Evolutionary conservation across 2,113 vertebrate species (phyloP), one percentile per base, ranked within the genome.

Genomic region (Genyomyrus donnyi): DNA sequence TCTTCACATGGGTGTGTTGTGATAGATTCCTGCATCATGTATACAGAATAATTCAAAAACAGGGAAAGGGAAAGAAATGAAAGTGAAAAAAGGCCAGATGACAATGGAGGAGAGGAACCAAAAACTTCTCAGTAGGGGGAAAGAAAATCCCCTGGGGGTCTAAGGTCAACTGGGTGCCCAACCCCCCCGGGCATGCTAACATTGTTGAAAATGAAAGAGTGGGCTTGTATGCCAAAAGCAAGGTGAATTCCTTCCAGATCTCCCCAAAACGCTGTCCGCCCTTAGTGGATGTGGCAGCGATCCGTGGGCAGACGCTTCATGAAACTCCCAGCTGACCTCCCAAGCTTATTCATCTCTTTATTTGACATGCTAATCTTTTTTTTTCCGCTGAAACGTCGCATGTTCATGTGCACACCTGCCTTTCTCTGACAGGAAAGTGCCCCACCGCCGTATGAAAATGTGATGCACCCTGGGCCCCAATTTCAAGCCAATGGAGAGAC

Each of bases 361-460:
- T 77, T 31, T 80, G n/a, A 42, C 35, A 42, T 42, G 31, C 35
- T 5, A 6, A 35, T 7, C 17, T 8, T 7, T 77, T 66, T 66
- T 39, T 19, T 35, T 10, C 35, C 6, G 35, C 4, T 7, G 31
- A 19, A 19, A 19, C 5, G 1, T 77, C 4, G 35, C 35, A 3
- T 80, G 74, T 80, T 80, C 74, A 80, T 42, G 5, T 42, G 31
- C 35, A 19, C 13, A 1, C 35, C 74, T 19, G 13, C 74, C 74
- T 53, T 31, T 87, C 88, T 89, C 84, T 17, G 35, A 27, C 88
- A 95, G 95, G 92, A 92, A 4, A 91, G 94, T 0, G 85, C 87
- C 50, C 94, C 94, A 89, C 94, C 94, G 83, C 95, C 95, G 35
- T 95, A 94, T 92, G 94, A 93, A 90, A 90, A 92, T 9, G 80